Percentiles rank a stretch among this genome's conserved stretches.
Conservation (phyloP, 2,797 vertebrate genomes). For the Melanotaenia boesemani region DNA sequence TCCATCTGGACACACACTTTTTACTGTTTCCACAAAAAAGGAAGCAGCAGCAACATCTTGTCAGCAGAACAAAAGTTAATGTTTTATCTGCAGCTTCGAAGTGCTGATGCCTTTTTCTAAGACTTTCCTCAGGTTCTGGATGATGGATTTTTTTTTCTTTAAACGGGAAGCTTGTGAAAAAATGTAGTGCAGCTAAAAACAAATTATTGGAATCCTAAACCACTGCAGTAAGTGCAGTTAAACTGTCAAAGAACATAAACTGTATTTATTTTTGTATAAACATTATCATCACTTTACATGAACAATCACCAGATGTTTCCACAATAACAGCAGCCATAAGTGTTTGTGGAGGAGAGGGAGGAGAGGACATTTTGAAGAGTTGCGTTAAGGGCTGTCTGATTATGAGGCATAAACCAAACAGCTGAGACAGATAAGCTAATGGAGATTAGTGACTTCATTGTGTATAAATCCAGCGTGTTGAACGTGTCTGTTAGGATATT, state of each 20-base stretch:
- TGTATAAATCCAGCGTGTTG: background rate
- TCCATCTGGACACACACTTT: slow-evolving; percentile 66
- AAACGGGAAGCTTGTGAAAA: background rate
- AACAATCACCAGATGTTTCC: slow-evolving; percentile 28
- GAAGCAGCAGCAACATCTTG: slow-evolving; percentile 62
- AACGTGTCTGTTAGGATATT: background rate
- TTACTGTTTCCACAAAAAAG: slow-evolving; percentile 74
- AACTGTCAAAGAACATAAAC: slow-evolving; percentile 2
- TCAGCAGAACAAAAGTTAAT: slow-evolving; percentile 84
- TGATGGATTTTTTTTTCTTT: background rate
- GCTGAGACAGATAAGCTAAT: slow-evolving; percentile 19
- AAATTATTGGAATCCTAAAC: background rate
- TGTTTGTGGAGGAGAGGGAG: slow-evolving; percentile 42
- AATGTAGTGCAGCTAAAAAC: background rate
- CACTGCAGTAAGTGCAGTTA: background rate
- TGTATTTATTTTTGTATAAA: slow-evolving; percentile 5
- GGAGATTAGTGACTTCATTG: slow-evolving; percentile 10
- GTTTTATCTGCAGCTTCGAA: slow-evolving; percentile 65
- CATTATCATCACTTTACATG: slow-evolving; percentile 7
- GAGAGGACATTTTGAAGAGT: slow-evolving; percentile 38
- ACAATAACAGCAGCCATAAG: slow-evolving; percentile 6
- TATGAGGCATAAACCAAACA: slow-evolving; percentile 39
- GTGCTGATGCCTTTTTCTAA: slow-evolving; percentile 15
- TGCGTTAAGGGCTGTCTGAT: slow-evolving; percentile 27
- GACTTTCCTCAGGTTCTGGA: slow-evolving; percentile 11